Evolutionary conservation across 2,797 vertebrate genomes (phyloP).

Genomic region (Bovichtus variegatus): DNA sequence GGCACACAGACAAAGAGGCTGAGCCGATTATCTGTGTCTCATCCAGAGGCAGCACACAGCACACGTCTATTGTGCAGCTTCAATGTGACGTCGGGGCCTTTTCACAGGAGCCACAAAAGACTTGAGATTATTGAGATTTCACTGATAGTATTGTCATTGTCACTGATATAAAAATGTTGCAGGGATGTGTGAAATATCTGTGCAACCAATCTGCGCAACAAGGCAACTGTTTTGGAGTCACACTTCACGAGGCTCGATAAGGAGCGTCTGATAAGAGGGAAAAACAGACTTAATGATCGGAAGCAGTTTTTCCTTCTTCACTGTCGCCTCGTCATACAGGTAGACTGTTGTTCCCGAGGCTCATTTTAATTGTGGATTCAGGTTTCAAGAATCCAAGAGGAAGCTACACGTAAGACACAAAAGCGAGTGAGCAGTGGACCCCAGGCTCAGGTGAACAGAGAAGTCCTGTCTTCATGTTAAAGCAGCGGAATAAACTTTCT

Average conservation of each 20-base stretch:
- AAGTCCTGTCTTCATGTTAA: not conserved
- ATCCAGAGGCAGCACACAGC: slow-evolving; percentile 63
- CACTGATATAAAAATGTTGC: slow-evolving; percentile 70
- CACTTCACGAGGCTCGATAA: slow-evolving; percentile 36
- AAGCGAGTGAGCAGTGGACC: not conserved
- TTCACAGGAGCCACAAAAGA: slow-evolving; percentile 76
- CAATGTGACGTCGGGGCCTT: slow-evolving; percentile 65
- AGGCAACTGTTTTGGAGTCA: slow-evolving; percentile 55
- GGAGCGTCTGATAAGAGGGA: slow-evolving; percentile 28
- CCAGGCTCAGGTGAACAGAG: not conserved
- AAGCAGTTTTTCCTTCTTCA: slow-evolving; percentile 4
- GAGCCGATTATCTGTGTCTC: slow-evolving; percentile 76
- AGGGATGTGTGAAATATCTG: slow-evolving; percentile 63
- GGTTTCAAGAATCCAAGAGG: not conserved
- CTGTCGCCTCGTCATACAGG: slow-evolving; percentile 4
- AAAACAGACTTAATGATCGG: slow-evolving; percentile 25
- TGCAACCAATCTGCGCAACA: slow-evolving; percentile 64
- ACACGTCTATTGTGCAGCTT: slow-evolving; percentile 63
- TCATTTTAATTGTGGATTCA: not conserved
- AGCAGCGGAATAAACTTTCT: slow-evolving; percentile 11
- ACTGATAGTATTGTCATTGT: slow-evolving; percentile 68
- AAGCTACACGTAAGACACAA: not conserved
- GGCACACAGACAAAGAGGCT: slow-evolving; percentile 73
- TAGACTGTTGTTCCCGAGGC: not conserved
- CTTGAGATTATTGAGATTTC: slow-evolving; percentile 73